A percentile compares a stretch with the other conserved stretches of the same genome.
These are phyloP conservation scores for Cyclopterus lumpus DNA, from an alignment of 2,797 vertebrate species.

Conservation along the genomic window DNA sequence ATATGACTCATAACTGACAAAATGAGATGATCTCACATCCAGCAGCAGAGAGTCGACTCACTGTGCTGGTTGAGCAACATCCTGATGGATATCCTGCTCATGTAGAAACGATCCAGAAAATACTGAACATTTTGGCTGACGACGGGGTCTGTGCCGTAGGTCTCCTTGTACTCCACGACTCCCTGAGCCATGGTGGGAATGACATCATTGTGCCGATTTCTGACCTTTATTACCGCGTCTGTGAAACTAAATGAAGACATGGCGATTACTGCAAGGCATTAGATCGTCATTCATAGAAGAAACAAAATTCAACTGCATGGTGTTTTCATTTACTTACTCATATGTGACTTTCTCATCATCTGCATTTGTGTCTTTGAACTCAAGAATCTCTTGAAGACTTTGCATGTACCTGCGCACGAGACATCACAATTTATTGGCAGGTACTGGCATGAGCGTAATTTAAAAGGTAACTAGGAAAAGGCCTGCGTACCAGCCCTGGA, in stretches of 20 bases:
- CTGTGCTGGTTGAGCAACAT: slow-evolving; percentile 99
- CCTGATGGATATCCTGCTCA: slow-evolving; percentile 98
- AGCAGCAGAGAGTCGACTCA: slow-evolving; percentile 74
- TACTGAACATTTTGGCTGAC: slow-evolving; percentile 98
- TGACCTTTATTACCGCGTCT: slow-evolving; percentile 94
- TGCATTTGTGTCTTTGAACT: slow-evolving; percentile 92
- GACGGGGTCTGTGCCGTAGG: slow-evolving; percentile 92
- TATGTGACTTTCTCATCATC: slow-evolving; percentile 87
- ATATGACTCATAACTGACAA: neutral
- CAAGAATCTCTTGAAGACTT: slow-evolving; percentile 94
- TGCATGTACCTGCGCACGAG: slow-evolving; percentile 90
- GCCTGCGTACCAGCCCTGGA: slow-evolving; percentile 92
- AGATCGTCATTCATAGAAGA: neutral
- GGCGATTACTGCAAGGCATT: rapidly evolving
- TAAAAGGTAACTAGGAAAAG: neutral
- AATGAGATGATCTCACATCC: neutral
- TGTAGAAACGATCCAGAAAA: slow-evolving; percentile 98
- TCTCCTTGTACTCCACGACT: slow-evolving; percentile 95
- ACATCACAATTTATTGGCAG: neutral
- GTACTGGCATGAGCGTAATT: neutral
- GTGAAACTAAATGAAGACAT: slow-evolving; percentile 86
- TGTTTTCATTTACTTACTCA: slow-evolving; percentile 82
- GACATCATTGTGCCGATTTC: slow-evolving; percentile 97
- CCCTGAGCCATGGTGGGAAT: slow-evolving; percentile 99
- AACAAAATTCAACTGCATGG: neutral